Conservation (phyloP, 2,113 vertebrate species). For the Alexandromys fortis region DNA sequence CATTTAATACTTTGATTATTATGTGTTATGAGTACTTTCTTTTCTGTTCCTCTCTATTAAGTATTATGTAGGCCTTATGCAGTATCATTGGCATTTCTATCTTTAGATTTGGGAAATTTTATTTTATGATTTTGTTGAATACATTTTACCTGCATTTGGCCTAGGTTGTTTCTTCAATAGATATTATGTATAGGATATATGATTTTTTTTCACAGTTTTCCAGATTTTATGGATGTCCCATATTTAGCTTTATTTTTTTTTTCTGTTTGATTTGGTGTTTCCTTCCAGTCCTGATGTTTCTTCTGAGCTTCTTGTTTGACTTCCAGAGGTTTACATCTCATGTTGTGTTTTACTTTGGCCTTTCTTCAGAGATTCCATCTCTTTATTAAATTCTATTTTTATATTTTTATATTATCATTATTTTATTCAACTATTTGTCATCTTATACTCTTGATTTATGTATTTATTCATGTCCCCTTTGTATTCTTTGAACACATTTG, state of each 20-base stretch:
- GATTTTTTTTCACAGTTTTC: not conserved
- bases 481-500: not conserved
- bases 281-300: not conserved
- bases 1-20: not conserved
- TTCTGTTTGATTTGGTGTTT: not conserved
- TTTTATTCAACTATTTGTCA: not conserved
- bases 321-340: not conserved
- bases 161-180: not conserved
- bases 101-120: too few relatives aligned
- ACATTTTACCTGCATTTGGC: not conserved
- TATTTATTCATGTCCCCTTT: not conserved
- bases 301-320: not conserved
- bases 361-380: not conserved
- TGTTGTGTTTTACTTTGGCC: not conserved
- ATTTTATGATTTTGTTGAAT: not conserved
- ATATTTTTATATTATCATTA: not conserved
- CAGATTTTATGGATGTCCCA: not conserved
- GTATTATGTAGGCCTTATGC: not conserved
- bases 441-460: not conserved
- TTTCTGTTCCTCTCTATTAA: not conserved
- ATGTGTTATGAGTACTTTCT: not conserved
- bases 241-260: not conserved
- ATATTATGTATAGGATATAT: not conserved
- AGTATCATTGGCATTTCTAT: not conserved
- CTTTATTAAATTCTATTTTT: not conserved